These are phyloP conservation scores for Brachypterus glaber DNA, from an alignment of 2,888 invertebrate genomes.

Conservation along the genomic window DNA sequence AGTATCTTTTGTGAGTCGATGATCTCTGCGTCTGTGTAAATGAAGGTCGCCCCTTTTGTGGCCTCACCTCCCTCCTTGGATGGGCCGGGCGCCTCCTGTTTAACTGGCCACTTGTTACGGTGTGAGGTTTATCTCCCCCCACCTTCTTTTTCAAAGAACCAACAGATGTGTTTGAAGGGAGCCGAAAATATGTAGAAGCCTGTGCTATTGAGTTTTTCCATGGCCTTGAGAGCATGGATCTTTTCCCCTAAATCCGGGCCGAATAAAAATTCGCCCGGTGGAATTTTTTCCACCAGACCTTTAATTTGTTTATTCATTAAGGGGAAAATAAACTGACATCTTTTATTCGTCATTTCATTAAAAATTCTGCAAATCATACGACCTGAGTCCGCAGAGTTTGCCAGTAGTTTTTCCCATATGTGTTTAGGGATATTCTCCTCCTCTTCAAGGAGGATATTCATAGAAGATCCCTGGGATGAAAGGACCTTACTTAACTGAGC, in stretches of 20 bases:
- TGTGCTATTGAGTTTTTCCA: constrained; percentile 7
- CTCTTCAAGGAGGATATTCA: neutral
- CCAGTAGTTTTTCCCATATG: no score
- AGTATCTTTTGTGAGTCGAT: no score
- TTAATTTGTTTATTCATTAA: constrained; percentile 1
- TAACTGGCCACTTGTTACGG: constrained; percentile 3
- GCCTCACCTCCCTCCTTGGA: constrained; percentile 3
- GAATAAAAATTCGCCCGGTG: constrained; percentile 6
- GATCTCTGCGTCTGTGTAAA: no score
- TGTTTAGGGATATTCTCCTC: no score
- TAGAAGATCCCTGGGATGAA: neutral
- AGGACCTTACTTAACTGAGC: constrained; percentile 1
- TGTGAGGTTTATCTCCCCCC: constrained; percentile 4
- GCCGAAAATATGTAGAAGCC: no score
- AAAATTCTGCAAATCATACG: constrained; percentile 1
- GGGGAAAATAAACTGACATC: constrained; percentile 1
- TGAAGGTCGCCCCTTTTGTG: no score
- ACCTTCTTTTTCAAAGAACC: neutral
- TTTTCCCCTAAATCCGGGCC: no score
- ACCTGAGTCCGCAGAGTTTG: no score
- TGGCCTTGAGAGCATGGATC: no score
- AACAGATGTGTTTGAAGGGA: no score
- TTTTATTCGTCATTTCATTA: constrained; percentile 1
- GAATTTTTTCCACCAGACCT: constrained; percentile 6
- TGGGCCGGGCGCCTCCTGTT: constrained; percentile 6